Evolutionary conservation across 2,797 vertebrate species (phyloP).

Genomic region (Paratrypauchen microcephalus): DNA sequence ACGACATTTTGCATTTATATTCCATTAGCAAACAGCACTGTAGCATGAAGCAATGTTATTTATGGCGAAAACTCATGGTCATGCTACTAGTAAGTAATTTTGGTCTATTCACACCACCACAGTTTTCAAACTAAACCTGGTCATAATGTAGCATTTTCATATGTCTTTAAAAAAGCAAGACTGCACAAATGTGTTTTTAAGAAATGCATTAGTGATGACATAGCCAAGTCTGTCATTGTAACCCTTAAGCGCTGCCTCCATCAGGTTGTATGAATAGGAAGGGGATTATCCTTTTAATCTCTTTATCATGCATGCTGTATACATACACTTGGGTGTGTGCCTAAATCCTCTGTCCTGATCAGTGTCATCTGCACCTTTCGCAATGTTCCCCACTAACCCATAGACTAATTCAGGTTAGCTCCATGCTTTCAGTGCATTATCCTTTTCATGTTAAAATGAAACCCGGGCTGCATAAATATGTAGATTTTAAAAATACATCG

Average conservation of each 20-base stretch:
- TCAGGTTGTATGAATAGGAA: constrained; percentile 55
- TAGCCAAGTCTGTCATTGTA: constrained; percentile 53
- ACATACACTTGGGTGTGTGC: constrained; percentile 55
- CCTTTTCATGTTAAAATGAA: constrained; percentile 63
- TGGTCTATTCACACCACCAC: not conserved
- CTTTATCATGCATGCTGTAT: constrained; percentile 62
- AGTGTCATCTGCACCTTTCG: constrained; percentile 53
- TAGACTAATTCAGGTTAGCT: constrained; percentile 44
- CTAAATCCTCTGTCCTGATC: constrained; percentile 60
- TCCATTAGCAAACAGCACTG: too few species aligned
- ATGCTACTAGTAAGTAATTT: constrained; percentile 1
- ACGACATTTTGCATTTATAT: too few species aligned
- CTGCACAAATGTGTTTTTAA: not conserved
- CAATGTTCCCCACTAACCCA: constrained; percentile 42
- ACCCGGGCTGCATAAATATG: constrained; percentile 65
- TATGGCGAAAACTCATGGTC: not conserved
- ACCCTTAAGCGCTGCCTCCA: constrained; percentile 60
- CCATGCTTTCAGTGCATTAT: constrained; percentile 42
- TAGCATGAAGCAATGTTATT: not conserved
- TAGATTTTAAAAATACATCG: constrained; percentile 59
- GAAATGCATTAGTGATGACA: constrained; percentile 41
- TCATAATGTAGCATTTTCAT: not conserved
- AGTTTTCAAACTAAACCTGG: constrained; percentile 1
- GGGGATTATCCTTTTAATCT: constrained; percentile 73
- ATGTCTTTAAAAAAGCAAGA: constrained; percentile 1